Evolutionary conservation across 2,113 vertebrate genomes (phyloP).

Genomic region (Chamaea fasciata): DNA sequence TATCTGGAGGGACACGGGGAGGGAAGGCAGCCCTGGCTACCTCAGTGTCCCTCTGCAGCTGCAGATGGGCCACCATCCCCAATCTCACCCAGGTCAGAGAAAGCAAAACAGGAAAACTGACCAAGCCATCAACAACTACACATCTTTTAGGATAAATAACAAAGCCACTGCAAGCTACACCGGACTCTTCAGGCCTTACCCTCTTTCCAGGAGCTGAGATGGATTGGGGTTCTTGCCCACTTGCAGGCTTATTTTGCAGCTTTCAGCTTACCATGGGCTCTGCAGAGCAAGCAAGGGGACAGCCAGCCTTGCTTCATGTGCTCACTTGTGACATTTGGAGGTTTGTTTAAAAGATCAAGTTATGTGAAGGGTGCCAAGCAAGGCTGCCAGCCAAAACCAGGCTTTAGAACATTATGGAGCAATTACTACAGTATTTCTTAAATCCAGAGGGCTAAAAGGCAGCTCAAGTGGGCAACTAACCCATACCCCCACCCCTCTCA

Average conservation of each 20-base stretch:
- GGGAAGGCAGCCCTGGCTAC: not conserved
- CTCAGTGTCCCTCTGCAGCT: not conserved
- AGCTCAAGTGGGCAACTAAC: not conserved
- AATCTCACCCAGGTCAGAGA: not conserved
- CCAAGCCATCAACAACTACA: not conserved
- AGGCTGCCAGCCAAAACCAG: constrained; percentile 30
- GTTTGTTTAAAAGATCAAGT: constrained; percentile 26
- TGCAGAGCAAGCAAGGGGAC: not conserved
- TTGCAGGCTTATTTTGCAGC: not conserved
- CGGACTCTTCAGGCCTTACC: not conserved
- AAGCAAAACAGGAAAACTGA: not conserved
- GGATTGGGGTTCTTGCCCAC: rapidly evolving
- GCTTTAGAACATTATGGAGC: not conserved
- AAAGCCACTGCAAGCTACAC: not conserved
- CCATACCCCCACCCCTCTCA: not conserved
- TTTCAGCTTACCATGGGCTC: not conserved
- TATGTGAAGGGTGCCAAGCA: not conserved
- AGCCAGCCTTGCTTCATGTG: not conserved
- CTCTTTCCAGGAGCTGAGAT: not conserved
- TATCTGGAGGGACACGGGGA: rapidly evolving
- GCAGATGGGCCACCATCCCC: not conserved
- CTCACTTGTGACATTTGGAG: not conserved
- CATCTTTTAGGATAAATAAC: not conserved
- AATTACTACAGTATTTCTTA: constrained; percentile 19
- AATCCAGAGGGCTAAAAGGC: not conserved